Evolutionary conservation across 2,797 vertebrate genomes (phyloP).

Genomic region (Coendou prehensilis): DNA sequence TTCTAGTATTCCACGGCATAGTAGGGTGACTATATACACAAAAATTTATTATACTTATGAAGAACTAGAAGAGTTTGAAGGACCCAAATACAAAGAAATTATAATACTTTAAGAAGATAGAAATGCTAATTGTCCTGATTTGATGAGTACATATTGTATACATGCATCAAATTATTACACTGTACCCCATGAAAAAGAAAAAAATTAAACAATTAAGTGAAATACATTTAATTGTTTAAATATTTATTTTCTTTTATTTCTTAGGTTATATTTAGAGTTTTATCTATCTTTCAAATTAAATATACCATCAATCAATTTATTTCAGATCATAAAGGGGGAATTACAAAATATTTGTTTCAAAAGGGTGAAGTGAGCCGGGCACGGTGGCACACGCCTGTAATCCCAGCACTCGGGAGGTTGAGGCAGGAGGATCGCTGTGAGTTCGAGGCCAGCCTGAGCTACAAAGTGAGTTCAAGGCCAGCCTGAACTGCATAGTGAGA

Average conservation of each 20-base stretch:
- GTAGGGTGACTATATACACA: not conserved
- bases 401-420: too few relatives aligned
- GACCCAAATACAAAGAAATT: not conserved
- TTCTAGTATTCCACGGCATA: not conserved
- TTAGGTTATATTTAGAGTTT: conserved; percentile 25
- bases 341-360: conserved; percentile 32
- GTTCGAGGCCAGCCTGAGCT: too few relatives aligned
- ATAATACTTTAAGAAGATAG: not conserved
- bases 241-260: conserved; percentile 20
- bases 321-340: conserved; percentile 41
- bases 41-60: not conserved
- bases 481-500: too few relatives aligned
- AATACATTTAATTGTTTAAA: conserved; percentile 20
- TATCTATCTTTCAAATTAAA: conserved; percentile 23
- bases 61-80: not conserved
- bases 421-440: too few relatives aligned
- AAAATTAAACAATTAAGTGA: not conserved
- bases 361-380: not conserved
- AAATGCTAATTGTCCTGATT: not conserved
- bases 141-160: not conserved
- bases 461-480: too few relatives aligned
- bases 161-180: not conserved
- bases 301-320: not conserved
- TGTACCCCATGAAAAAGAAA: not conserved
- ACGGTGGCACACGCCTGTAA: too few relatives aligned